Conservation (phyloP, 2,797 vertebrate species). For the Tachyglossus aculeatus region DNA sequence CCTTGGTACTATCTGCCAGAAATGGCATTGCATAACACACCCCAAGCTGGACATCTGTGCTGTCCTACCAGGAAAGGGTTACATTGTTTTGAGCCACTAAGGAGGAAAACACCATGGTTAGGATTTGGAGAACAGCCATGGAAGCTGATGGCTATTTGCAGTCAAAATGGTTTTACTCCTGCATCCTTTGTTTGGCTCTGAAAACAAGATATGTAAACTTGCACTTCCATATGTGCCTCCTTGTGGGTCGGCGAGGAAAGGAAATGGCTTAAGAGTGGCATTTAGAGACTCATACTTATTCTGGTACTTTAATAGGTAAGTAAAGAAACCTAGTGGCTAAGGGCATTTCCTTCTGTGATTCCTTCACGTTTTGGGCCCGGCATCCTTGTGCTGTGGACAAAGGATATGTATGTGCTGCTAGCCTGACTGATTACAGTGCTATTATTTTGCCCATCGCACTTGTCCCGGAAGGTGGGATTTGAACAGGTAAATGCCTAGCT, state of each 20-base stretch:
- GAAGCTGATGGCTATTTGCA: not conserved
- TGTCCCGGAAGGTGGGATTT: too few relatives aligned
- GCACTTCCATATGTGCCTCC: too few relatives aligned
- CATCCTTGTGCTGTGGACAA: not conserved
- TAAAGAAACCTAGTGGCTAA: not conserved
- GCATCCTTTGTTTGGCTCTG: constrained; percentile 10
- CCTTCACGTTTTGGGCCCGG: not conserved
- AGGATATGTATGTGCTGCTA: too few relatives aligned
- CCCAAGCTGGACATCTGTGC: constrained; percentile 19
- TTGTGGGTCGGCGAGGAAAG: too few relatives aligned
- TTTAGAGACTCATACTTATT: constrained; percentile 10
- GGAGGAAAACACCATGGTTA: not conserved
- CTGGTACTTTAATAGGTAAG: not conserved
- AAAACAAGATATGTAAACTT: too few relatives aligned
- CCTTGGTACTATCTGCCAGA: constrained; percentile 10
- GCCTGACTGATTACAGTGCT: too few relatives aligned
- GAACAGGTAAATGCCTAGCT: too few relatives aligned
- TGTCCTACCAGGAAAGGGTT: constrained; percentile 3
- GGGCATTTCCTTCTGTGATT: not conserved
- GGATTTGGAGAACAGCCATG: constrained; percentile 5
- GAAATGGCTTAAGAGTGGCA: too few relatives aligned
- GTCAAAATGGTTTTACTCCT: constrained; percentile 2
- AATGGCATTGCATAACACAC: not conserved
- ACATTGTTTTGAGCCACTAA: not conserved
- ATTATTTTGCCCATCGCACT: too few relatives aligned